A percentile compares a stretch with the other conserved stretches of the same genome.
Evolutionary conservation across 1,140 invertebrate genomes (phyloP).

Genomic region (Trichonephila inaurata): DNA sequence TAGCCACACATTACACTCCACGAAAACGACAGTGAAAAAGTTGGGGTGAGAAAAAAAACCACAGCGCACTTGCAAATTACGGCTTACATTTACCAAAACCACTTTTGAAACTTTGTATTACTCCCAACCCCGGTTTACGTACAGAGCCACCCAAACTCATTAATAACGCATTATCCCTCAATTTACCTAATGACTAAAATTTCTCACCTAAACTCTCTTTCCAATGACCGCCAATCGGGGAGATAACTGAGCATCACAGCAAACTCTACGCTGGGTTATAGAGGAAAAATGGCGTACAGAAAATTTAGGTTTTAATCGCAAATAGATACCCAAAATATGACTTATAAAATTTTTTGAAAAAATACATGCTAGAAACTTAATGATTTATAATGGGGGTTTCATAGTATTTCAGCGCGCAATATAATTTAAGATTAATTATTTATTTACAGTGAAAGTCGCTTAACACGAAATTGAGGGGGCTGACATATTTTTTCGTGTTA

Average conservation of each 20-base stretch:
- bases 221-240: neutral
- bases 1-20: neutral
- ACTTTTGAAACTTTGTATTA: slow-evolving; percentile 63
- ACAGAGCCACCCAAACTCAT: slow-evolving; percentile 56
- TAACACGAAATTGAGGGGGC: too few relatives aligned
- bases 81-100: slow-evolving; percentile 59
- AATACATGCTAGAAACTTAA: neutral
- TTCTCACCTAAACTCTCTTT: neutral
- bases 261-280: neutral
- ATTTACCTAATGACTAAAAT: slow-evolving; percentile 72
- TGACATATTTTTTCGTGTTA: too few relatives aligned
- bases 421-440: neutral
- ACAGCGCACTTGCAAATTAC: slow-evolving; percentile 37
- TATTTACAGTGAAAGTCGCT: too few relatives aligned
- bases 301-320: neutral
- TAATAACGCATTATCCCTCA: slow-evolving; percentile 71
- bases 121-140: neutral
- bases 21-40: slow-evolving; percentile 43
- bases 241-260: slow-evolving; percentile 45
- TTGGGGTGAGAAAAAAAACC: neutral
- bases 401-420: neutral
- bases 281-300: neutral
- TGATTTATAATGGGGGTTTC: neutral
- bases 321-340: neutral
- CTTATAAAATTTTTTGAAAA: neutral